A percentile compares a stretch with the other conserved stretches of the same genome.
Conservation (phyloP, 2,888 invertebrate genomes). For the Sesia bembeciformis region DNA sequence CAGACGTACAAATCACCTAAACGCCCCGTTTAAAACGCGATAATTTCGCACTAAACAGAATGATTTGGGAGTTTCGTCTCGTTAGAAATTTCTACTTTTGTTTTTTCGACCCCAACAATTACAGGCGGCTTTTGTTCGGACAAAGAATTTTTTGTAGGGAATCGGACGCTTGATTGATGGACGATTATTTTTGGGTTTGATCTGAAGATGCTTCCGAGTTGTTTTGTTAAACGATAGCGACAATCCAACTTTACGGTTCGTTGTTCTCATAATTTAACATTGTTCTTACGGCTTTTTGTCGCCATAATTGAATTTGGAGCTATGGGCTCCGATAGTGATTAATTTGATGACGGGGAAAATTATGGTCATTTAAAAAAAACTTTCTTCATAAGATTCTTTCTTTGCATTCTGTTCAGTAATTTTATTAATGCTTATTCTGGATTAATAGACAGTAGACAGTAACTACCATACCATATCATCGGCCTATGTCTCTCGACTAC, state of each 20-base stretch:
- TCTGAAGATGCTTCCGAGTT: conserved; percentile 58
- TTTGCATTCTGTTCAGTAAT: too few species aligned
- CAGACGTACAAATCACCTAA: conserved; percentile 58
- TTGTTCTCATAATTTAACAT: conserved; percentile 29
- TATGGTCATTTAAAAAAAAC: too few species aligned
- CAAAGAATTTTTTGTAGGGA: conserved; percentile 52
- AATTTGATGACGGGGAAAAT: too few species aligned
- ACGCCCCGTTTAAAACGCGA: conserved; percentile 63
- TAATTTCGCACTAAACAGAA: conserved; percentile 71
- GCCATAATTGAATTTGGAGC: conserved; percentile 19
- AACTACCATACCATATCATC: too few species aligned
- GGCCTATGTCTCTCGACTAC: too few species aligned
- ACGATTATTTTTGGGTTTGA: conserved; percentile 61
- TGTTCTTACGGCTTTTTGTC: conserved; percentile 29
- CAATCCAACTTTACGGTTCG: conserved; percentile 26
- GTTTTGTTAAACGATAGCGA: conserved; percentile 41
- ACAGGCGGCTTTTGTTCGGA: conserved; percentile 42
- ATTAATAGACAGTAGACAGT: too few species aligned
- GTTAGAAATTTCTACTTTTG: conserved; percentile 70
- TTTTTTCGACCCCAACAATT: conserved; percentile 60
- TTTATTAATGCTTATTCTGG: too few species aligned
- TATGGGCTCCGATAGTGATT: too few species aligned
- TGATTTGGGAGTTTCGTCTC: conserved; percentile 65
- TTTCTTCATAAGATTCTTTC: too few species aligned
- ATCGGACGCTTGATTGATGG: conserved; percentile 60